Base-by-base conservation (phyloP, 23 tunicate species). In the Ciona savignyi region DNA sequence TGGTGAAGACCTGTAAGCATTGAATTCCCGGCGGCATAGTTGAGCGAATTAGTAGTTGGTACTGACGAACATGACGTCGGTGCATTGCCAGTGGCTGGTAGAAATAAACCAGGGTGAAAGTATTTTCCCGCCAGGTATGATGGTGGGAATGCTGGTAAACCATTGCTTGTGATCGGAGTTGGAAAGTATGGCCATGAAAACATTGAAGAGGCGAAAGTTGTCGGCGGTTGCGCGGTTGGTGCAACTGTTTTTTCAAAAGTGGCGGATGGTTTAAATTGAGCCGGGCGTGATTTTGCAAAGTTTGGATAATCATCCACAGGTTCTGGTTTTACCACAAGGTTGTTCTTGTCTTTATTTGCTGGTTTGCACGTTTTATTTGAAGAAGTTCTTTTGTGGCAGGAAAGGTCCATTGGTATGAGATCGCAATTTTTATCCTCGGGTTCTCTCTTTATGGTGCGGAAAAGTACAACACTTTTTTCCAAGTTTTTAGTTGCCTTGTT, bases 121-220 rank as follows among this genome's bases (percentile, higher is more conserved):
- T 68, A 68, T 68, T 29, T 68, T 68, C 35, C 72, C 3, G 35
- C 34, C 11, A 31, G 4, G 22, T 19, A 21, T 4, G 72, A 20
- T 6, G 72, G 35, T n/a, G 72, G 34, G n/a, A 68, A 29, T 22
- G 72, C 9, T 4, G 72, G 72, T 6, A 68, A 29, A 24, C 34
- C 72, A 15, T 9, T 68, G 34, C n/a, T 4, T 4, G 35, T 68
- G 34, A 68, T 29, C 6, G 72, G 72, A 23, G 72, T 23, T 35
- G 27, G 4, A 29, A 68, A 31, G 22, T 68, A 68, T 4, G 72
- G 72, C 72, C 72, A 68, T 29, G 72, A 31, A 20, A 68, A 68
- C 72, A 68, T 68, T 4, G 33, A 68, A 15, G 72, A 15, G 25
- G 72, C n/a, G 72, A 21, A 68, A 3, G 72, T 4, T 19, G 27